Evolutionary conservation across 2,888 invertebrate genomes (phyloP).

Genomic region (Autographa gamma): DNA sequence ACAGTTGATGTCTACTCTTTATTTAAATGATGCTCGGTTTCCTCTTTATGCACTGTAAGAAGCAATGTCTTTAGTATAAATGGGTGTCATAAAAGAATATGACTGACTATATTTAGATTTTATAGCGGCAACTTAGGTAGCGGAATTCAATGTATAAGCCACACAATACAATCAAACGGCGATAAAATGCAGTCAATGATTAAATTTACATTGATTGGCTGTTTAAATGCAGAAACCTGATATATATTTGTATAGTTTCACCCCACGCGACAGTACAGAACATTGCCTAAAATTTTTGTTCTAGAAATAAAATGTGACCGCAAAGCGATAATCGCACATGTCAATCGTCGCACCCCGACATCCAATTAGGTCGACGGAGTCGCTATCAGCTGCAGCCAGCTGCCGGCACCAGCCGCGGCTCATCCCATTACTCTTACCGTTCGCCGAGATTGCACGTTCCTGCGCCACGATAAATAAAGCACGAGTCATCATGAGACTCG

Average conservation of each 20-base stretch:
- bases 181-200: not conserved
- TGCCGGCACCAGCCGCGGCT: slow-evolving; percentile 42
- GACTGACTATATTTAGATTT: slow-evolving; percentile 20
- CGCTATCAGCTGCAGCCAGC: slow-evolving; percentile 48
- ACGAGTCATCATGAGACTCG: slow-evolving; percentile 59
- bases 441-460: slow-evolving; percentile 54
- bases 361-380: slow-evolving; percentile 51
- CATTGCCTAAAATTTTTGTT: slow-evolving; percentile 22
- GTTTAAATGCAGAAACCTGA: not conserved
- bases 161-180: slow-evolving; percentile 19
- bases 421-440: slow-evolving; percentile 62
- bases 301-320: slow-evolving; percentile 27
- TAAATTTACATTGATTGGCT: slow-evolving; percentile 8
- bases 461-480: slow-evolving; percentile 63
- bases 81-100: slow-evolving; percentile 33
- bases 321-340: slow-evolving; percentile 55
- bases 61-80: slow-evolving; percentile 23
- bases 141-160: not conserved
- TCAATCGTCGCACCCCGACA: slow-evolving; percentile 53
- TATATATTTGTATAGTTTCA: not conserved
- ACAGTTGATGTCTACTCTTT: slow-evolving; percentile 49
- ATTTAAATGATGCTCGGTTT: slow-evolving; percentile 43
- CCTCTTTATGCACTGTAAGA: slow-evolving; percentile 21
- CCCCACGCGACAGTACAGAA: too few species aligned
- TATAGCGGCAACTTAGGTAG: slow-evolving; percentile 2